These are phyloP conservation scores for Peromyscus nudipes DNA, from an alignment of 2,797 vertebrate genomes.

Conservation along the genomic window DNA sequence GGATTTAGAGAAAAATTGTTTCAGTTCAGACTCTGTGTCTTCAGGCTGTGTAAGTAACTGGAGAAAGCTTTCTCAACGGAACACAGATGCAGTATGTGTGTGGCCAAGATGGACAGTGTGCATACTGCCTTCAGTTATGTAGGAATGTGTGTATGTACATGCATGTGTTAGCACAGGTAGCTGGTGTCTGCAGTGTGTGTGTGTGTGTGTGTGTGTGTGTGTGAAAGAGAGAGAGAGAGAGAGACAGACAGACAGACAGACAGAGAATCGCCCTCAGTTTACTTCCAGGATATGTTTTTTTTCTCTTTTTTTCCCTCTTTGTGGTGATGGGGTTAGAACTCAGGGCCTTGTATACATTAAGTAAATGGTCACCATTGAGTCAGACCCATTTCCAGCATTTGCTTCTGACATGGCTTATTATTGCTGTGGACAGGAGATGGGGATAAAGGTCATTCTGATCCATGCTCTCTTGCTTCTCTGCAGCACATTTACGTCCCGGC, in stretches of 20 bases:
- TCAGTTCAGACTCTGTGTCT: background rate
- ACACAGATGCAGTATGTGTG: background rate
- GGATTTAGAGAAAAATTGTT: background rate
- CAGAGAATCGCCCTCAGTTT: background rate
- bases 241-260: background rate
- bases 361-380: background rate
- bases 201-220: no score
- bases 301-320: no score
- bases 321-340: background rate
- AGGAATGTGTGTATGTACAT: background rate
- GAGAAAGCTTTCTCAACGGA: background rate
- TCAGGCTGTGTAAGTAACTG: background rate
- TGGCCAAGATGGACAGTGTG: background rate
- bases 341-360: background rate
- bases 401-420: background rate
- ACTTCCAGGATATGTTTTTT: background rate
- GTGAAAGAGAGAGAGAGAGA: background rate
- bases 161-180: background rate
- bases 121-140: background rate
- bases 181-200: background rate
- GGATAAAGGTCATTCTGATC: background rate
- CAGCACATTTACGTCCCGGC: rapidly evolving
- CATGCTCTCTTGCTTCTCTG: rapidly evolving
- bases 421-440: background rate
- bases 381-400: background rate